phyloP scores from a whole-genome alignment of 2,113 vertebrate genomes.

The Macquaria australasica region DNA sequence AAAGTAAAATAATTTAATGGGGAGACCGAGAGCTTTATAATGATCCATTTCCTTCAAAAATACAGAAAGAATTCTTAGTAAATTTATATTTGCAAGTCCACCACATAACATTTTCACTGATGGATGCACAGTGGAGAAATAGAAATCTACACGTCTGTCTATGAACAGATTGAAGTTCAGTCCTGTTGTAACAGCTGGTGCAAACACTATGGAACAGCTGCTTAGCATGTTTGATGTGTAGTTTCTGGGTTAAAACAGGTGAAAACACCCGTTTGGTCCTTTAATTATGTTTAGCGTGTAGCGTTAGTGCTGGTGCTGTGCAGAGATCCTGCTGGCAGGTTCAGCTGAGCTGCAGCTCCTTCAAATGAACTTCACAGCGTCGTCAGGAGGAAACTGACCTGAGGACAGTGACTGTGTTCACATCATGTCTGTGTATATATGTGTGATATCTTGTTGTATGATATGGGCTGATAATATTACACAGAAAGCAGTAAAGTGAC shows the following conservation, averaged over 20 bases:
- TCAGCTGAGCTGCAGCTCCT: background rate
- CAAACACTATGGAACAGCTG: no score
- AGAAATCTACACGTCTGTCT: no score
- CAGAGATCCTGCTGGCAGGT: constrained; percentile 35
- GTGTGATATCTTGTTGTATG: constrained; percentile 44
- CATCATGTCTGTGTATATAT: constrained; percentile 20
- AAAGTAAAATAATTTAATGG: no score
- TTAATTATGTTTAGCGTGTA: background rate
- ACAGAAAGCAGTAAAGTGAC: background rate
- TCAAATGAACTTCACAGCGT: background rate
- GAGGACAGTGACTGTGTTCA: background rate
- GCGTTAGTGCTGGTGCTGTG: background rate
- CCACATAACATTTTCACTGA: no score
- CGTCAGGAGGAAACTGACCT: background rate
- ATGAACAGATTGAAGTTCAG: no score
- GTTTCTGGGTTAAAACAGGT: background rate
- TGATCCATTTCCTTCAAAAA: no score
- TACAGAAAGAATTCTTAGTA: no score
- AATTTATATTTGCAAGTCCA: no score
- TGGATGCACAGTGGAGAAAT: no score
- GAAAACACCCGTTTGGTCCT: background rate
- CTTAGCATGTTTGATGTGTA: background rate
- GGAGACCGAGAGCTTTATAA: no score
- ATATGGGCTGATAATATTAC: background rate
- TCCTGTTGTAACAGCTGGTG: no score